A percentile compares a stretch with the other conserved stretches of the same genome.
These are phyloP conservation scores for Ferdinandea cuprea DNA, from an alignment of 2,888 invertebrate genomes.

Conservation along the genomic window DNA sequence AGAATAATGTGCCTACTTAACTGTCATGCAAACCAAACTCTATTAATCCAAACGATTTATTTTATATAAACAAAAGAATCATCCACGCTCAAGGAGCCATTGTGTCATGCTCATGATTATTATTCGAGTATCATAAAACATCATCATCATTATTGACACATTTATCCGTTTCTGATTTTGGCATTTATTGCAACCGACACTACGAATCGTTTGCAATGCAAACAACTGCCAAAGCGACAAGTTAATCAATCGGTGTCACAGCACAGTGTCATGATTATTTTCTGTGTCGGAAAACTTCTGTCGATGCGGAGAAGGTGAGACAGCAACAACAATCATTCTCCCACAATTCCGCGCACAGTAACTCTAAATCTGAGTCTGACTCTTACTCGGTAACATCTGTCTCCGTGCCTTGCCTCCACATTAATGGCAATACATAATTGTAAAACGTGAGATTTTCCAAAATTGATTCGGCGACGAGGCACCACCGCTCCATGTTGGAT, in stretches of 20 bases:
- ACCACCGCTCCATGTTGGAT: slow-evolving; percentile 32
- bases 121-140: slow-evolving; percentile 20
- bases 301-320: not conserved
- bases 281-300: not conserved
- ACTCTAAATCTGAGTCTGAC: slow-evolving; percentile 2
- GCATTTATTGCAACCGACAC: slow-evolving; percentile 40
- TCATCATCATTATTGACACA: slow-evolving; percentile 42
- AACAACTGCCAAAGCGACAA: slow-evolving; percentile 37
- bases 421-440: slow-evolving; percentile 62
- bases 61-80: not conserved
- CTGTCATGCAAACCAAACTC: no score
- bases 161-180: slow-evolving; percentile 18
- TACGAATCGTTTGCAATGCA: not conserved
- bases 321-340: slow-evolving; percentile 31
- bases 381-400: slow-evolving; percentile 63
- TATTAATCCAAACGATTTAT: no score
- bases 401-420: slow-evolving; percentile 62
- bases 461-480: slow-evolving; percentile 56
- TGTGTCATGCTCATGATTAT: not conserved
- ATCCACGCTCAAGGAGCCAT: not conserved
- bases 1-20: no score
- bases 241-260: slow-evolving; percentile 66
- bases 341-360: slow-evolving; percentile 6
- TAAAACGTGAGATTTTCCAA: slow-evolving; percentile 72
- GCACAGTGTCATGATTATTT: slow-evolving; percentile 42